Evolutionary conservation across 2,797 vertebrate species (phyloP).

Genomic region (Chloroceryle amazona): DNA sequence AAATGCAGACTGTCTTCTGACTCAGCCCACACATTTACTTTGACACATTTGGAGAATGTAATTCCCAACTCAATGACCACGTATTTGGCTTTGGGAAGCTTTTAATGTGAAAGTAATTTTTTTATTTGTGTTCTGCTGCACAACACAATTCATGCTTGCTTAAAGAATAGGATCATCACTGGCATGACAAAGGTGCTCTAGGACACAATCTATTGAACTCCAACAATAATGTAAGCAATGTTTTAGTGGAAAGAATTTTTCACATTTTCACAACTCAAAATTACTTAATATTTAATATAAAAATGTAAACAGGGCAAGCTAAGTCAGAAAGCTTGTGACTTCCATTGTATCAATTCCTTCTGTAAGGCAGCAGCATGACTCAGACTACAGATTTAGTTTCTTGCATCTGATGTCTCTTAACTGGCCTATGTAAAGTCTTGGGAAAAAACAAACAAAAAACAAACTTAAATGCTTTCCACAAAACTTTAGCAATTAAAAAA

Average conservation of each 20-base stretch:
- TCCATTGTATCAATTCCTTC: background rate
- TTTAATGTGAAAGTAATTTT: background rate
- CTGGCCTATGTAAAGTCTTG: background rate
- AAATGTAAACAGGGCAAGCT: background rate
- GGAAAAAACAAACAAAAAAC: background rate
- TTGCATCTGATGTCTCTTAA: background rate
- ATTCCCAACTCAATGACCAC: background rate
- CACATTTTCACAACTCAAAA: background rate
- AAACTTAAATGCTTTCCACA: background rate
- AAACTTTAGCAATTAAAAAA: background rate
- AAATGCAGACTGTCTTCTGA: background rate
- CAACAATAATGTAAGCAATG: background rate
- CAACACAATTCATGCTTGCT: background rate
- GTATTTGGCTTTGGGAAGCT: background rate
- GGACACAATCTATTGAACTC: background rate
- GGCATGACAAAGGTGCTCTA: background rate
- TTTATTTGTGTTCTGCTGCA: background rate
- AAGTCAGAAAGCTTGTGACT: conserved; percentile 1
- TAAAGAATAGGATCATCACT: background rate
- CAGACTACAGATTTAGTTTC: background rate
- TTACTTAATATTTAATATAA: background rate
- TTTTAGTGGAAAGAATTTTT: background rate
- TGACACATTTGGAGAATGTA: background rate
- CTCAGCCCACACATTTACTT: background rate
- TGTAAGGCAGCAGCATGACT: background rate